Base-by-base conservation (phyloP, 2,888 invertebrate species). In the Automeris io region DNA sequence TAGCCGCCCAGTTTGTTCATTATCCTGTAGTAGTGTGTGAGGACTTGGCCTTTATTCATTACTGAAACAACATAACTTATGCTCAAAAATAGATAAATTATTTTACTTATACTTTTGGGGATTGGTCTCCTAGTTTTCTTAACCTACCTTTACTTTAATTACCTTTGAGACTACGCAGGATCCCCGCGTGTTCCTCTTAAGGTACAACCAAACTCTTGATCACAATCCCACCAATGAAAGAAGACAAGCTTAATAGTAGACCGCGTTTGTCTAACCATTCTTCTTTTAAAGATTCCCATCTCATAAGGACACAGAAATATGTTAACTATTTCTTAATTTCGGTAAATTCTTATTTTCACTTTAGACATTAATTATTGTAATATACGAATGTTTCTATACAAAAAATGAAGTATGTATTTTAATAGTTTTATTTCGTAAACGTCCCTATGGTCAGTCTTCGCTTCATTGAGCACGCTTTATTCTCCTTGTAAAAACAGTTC, bases 1-100 rank as follows among this genome's bases (percentile, higher is more conserved):
- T 94, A 98, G 22, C 98, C 98, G 4, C 98, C 98, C 54, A 91
- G 93, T 75, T 97, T 97, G 87, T 97, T 98, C 93, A 98, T 96
- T 66, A 98, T 85, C 61, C 98, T 92, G 82, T 96, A 97, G 87
- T 98, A 98, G 78, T 96, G 96, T 9, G 97, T 97, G 73, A 98
- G 88, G 41, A 98, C 97, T 87, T 98, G 98, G 9, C 98, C 98
- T 80, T 98, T 98, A 82, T 95, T 92, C 68, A 98, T 93, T 81
- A 98, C 98, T 98, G 88, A 11, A 91, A 75, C 52, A 25, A 37
- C 40, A 38, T 33, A 37, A 22, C 24, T 11, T 12, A 22, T 21
- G 19, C 7, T 31, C 18, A 18, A 26, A 9, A n/a, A 7, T 6
- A 2, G 9, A n/a, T 9, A n/a, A n/a, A n/a, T n/a, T n/a, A n/a